Percentiles rank a stretch among this genome's conserved stretches.
Evolutionary conservation across 2,113 vertebrate species (phyloP).

Genomic region (Amazona vittata): DNA sequence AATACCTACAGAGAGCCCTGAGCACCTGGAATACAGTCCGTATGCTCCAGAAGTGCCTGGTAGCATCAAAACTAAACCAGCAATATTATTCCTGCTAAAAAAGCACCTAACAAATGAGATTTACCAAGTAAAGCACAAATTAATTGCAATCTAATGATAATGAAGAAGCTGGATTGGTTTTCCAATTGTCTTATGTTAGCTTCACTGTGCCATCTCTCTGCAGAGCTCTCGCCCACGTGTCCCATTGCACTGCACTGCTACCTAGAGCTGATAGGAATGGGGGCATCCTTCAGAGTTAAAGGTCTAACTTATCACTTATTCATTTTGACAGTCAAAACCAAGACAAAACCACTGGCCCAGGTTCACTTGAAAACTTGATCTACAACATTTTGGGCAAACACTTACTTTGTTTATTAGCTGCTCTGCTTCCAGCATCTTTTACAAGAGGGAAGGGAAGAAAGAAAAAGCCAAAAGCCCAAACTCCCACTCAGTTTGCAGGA

Average conservation of each 20-base stretch:
- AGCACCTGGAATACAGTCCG: not conserved
- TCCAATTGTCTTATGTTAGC: not conserved
- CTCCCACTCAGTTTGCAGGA: not conserved
- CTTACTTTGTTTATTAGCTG: not conserved
- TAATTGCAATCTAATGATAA: not conserved
- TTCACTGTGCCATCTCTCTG: not conserved
- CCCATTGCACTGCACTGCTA: not conserved
- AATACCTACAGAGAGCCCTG: not conserved
- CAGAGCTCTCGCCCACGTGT: rapidly evolving
- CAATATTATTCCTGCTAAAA: not conserved
- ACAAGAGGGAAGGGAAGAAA: too few species aligned
- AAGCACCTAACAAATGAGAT: not conserved
- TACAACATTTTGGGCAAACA: not conserved
- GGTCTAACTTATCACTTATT: not conserved
- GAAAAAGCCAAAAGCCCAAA: not conserved
- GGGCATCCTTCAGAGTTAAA: not conserved
- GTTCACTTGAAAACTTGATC: not conserved
- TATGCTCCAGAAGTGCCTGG: not conserved
- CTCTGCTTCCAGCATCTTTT: not conserved
- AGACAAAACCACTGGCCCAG: not conserved
- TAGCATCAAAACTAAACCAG: not conserved
- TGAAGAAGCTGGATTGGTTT: not conserved
- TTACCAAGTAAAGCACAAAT: not conserved
- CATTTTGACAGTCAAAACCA: not conserved
- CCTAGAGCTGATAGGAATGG: not conserved